A percentile compares a stretch with the other conserved stretches of the same genome.
These are phyloP conservation scores for Empis livida DNA, from an alignment of 2,888 invertebrate genomes.

Conservation along the genomic window DNA sequence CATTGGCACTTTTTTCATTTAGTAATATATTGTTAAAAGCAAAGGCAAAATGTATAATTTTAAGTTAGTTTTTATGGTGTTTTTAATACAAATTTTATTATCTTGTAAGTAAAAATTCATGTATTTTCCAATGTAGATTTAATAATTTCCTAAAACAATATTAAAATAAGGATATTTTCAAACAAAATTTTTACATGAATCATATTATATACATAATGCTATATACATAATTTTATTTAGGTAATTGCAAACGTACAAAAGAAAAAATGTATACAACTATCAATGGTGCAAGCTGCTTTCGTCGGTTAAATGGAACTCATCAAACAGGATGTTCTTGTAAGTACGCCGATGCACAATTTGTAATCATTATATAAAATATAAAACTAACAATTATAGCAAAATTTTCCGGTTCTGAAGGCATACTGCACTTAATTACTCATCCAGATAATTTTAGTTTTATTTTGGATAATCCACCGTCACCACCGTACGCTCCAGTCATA, in stretches of 20 bases:
- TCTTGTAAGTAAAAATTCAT: no score
- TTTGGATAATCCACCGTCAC: slow-evolving; percentile 53
- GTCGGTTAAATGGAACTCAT: slow-evolving; percentile 86
- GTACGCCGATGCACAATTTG: no score
- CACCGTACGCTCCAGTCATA: slow-evolving; percentile 68
- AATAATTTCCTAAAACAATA: no score
- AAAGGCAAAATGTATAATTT: not conserved
- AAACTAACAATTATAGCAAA: slow-evolving; percentile 18
- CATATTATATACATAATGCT: no score
- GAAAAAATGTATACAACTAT: slow-evolving; percentile 70
- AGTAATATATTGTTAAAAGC: no score
- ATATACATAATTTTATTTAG: not conserved
- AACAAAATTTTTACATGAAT: no score
- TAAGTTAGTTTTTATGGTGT: not conserved
- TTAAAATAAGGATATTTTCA: no score
- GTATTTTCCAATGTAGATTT: no score
- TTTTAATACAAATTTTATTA: no score
- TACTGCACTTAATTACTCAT: slow-evolving; percentile 57
- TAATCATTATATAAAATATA: no score
- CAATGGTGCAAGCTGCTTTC: slow-evolving; percentile 67
- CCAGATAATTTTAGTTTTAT: slow-evolving; percentile 61
- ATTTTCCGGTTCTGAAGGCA: slow-evolving; percentile 70
- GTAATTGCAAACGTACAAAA: slow-evolving; percentile 43
- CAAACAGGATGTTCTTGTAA: slow-evolving; percentile 91
- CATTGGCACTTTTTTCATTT: no score